phyloP scores from a whole-genome alignment of 2,888 invertebrate species.

The Cotesia congregata region DNA sequence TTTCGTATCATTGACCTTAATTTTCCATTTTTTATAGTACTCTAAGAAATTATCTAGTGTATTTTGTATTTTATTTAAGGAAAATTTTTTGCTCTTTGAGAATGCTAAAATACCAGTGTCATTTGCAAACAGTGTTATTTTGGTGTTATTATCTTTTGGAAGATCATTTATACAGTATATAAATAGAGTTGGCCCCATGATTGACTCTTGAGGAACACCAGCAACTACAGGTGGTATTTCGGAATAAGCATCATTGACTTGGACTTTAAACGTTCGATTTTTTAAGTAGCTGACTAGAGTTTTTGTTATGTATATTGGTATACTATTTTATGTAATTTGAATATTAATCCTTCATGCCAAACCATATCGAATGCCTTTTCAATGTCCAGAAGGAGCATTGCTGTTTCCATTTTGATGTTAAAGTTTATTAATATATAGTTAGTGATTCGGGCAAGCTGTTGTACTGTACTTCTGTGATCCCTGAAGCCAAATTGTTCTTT shows the following conservation, averaged over 20 bases:
- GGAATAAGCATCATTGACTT: slow-evolving; percentile 30
- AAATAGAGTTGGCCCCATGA: slow-evolving; percentile 43
- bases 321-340: not conserved
- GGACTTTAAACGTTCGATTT: not conserved
- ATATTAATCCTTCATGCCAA: not conserved
- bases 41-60: not conserved
- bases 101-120: slow-evolving; percentile 45
- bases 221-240: slow-evolving; percentile 40
- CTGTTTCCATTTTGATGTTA: not conserved
- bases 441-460: not conserved
- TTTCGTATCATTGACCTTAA: slow-evolving; percentile 22
- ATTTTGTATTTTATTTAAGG: slow-evolving; percentile 11
- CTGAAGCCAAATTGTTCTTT: not conserved
- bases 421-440: not conserved
- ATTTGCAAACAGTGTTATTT: slow-evolving; percentile 46
- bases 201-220: slow-evolving; percentile 54
- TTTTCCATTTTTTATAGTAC: slow-evolving; percentile 11
- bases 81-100: slow-evolving; percentile 33
- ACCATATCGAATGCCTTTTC: not conserved
- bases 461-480: not conserved
- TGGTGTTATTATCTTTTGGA: slow-evolving; percentile 21
- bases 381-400: not conserved
- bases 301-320: slow-evolving; percentile 45
- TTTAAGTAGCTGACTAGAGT: not conserved
- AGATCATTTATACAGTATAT: slow-evolving; percentile 33